phyloP scores from a whole-genome alignment of 2,888 invertebrate species.

The Tanytarsus gracilentus region DNA sequence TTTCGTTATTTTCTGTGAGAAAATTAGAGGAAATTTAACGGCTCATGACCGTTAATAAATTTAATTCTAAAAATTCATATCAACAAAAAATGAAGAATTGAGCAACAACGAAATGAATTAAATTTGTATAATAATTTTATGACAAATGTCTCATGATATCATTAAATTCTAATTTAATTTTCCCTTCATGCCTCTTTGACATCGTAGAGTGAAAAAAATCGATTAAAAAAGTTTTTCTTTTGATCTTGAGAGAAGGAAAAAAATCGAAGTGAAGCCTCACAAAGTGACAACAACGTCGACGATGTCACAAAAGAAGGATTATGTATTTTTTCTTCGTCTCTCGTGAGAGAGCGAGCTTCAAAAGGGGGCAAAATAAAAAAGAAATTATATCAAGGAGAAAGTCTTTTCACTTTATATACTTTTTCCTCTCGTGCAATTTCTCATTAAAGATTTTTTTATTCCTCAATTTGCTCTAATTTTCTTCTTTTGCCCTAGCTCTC shows the following conservation, averaged over 20 bases:
- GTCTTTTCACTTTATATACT: neutral
- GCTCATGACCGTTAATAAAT: too few species aligned
- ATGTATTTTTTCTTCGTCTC: too few species aligned
- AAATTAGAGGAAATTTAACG: too few species aligned
- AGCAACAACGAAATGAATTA: neutral
- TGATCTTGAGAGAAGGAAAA: neutral
- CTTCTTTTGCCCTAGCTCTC: too few species aligned
- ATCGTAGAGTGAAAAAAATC: neutral
- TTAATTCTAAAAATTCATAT: too few species aligned
- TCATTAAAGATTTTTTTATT: neutral
- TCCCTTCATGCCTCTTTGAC: neutral
- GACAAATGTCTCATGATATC: neutral
- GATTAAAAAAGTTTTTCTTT: neutral
- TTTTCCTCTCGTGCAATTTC: neutral
- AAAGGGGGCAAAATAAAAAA: neutral
- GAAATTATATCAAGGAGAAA: neutral
- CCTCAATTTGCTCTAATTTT: neutral
- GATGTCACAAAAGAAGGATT: conserved; percentile 5
- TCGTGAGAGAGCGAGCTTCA: too few species aligned
- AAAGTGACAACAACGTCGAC: too few species aligned
- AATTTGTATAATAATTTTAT: neutral
- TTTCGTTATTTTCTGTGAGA: too few species aligned
- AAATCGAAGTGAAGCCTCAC: neutral
- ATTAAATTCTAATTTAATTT: too few species aligned
- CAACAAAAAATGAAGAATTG: too few species aligned